Base-by-base conservation (phyloP, 1,140 invertebrate species). In the Zaprionus capensis region DNA sequence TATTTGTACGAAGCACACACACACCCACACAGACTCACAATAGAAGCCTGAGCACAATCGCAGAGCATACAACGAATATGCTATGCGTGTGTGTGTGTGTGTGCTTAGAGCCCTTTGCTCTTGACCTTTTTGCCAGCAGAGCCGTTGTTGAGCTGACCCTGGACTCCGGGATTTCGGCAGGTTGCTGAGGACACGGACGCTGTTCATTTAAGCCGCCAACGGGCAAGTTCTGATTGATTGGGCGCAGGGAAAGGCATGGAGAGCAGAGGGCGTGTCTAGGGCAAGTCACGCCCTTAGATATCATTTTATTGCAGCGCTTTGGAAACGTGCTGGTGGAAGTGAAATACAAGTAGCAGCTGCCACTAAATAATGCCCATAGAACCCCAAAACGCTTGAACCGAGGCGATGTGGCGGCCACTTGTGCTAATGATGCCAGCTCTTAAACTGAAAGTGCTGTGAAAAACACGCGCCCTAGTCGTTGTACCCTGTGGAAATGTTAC, bases 91-190 rank as follows among this genome's bases (percentile, higher is more conserved):
- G 61, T 38, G 2, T 46, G 49, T 46, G 15, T 64, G 28, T 84
- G 69, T 57, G 78, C 67, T 75, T 38, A 73, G 59, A 80, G 68
- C 80, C 63, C 65, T 82, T 90, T 72, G 62, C 86, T 72, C 74
- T 81, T 86, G 80, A 82, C 87, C 87, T 91, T 82, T 82, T 77
- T 70, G 62, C 67, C 22, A 62, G 61, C 24, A 66, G 57, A 44
- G 31, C 36, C 58, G 34, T 58, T 58, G 68, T 20, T 71, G 64
- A 55, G 31, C 57, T 65, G 41, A 68, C 64, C 53, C 65, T 26
- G 28, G 31, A 51, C 51, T 22, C 41, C 34, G 64, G 31, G 44
- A 58, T 70, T 75, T 71, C 26, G 59, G 67, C 67, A 75, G 49
- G 66, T 70, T 74, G 58, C 66, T 51, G 46, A 51, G 44, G 9